phyloP scores from a whole-genome alignment of 37 sponge, comb jelly and placozoan species.

The Corticium candelabrum region DNA sequence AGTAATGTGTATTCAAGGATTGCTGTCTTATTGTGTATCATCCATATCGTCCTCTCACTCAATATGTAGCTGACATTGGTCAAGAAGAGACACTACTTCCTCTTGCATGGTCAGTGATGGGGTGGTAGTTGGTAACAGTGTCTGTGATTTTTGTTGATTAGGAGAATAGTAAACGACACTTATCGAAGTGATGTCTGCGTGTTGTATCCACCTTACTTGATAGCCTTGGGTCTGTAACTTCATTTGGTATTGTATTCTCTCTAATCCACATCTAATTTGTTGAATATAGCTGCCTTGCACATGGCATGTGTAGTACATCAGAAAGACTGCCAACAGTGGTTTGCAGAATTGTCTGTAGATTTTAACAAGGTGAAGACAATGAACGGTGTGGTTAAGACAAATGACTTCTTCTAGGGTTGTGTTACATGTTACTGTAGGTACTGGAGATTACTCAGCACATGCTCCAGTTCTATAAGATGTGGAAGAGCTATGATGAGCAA shows the following conservation, averaged over 20 bases:
- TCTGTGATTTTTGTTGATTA: not conserved
- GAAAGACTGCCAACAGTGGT: slow-evolving; percentile 90
- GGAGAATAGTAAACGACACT: slow-evolving; percentile 78
- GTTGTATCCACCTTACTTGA: slow-evolving; percentile 83
- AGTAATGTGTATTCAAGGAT: slow-evolving; percentile 19
- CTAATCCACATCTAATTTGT: not conserved
- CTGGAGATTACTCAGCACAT: slow-evolving; percentile 77
- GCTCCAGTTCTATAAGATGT: slow-evolving; percentile 81
- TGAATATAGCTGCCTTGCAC: slow-evolving; percentile 63
- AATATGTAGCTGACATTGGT: slow-evolving; percentile 76
- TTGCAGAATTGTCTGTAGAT: slow-evolving; percentile 79
- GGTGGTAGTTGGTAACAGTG: not conserved
- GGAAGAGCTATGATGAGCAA: slow-evolving; percentile 86
- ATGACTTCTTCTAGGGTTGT: not conserved
- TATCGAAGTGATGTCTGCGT: slow-evolving; percentile 82
- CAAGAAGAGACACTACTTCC: slow-evolving; percentile 73
- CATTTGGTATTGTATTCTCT: not conserved
- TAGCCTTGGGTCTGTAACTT: slow-evolving; percentile 46
- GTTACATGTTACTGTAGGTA: not conserved
- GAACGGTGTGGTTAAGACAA: no score
- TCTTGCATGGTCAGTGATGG: slow-evolving; percentile 49
- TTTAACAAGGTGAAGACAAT: slow-evolving; percentile 64
- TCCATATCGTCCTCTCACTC: slow-evolving; percentile 89
- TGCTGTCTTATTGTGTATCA: slow-evolving; percentile 94
- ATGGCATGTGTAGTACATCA: slow-evolving; percentile 88